Conservation (phyloP, 1,140 invertebrate species). For the Cepaea nemoralis region DNA sequence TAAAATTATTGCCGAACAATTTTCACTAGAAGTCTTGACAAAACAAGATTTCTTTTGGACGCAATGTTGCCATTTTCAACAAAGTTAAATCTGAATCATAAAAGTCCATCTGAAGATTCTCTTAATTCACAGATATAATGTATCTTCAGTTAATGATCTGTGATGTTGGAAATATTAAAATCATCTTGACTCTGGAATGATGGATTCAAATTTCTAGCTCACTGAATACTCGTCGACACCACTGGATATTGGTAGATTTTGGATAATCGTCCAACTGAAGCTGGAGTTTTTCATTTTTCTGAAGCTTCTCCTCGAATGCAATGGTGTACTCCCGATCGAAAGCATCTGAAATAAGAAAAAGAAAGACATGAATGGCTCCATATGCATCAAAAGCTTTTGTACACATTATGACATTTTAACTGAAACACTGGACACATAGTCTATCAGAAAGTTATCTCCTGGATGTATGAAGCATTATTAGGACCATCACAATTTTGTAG, state of each 20-base stretch:
- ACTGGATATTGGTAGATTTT: slow-evolving; percentile 83
- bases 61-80: not conserved
- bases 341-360: slow-evolving; percentile 75
- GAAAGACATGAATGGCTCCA: not conserved
- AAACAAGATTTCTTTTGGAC: not conserved
- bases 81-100: not conserved
- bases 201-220: slow-evolving; percentile 69
- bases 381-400: not conserved
- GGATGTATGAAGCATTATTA: too few species aligned
- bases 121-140: not conserved
- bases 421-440: not conserved
- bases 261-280: slow-evolving; percentile 84
- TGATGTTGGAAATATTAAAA: not conserved
- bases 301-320: slow-evolving; percentile 81
- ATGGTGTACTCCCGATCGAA: slow-evolving; percentile 90
- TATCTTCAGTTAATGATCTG: not conserved
- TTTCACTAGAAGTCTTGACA: not conserved
- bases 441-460: too few species aligned
- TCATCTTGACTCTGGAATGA: not conserved
- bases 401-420: not conserved
- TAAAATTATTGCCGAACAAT: not conserved
- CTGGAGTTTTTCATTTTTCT: slow-evolving; percentile 77
- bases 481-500: too few species aligned
- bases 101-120: not conserved
- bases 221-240: slow-evolving; percentile 88